Base-by-base conservation (phyloP, 2,888 invertebrate genomes). In the Dasypolia templi region DNA sequence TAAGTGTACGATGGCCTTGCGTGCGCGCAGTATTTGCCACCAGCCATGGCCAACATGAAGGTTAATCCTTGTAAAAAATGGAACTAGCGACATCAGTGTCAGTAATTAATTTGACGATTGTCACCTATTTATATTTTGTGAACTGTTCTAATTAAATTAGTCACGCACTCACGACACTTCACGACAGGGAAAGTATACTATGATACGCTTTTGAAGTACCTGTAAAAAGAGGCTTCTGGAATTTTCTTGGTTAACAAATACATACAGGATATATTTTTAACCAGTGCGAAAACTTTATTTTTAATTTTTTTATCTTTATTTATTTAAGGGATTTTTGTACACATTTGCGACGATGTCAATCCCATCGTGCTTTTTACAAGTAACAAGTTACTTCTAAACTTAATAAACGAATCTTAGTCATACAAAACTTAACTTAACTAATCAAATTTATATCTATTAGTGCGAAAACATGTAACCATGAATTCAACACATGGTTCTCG, bases 11-110 rank as follows among this genome's bases (percentile, higher is more conserved):
- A 39, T 42, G 81, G 71, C 82, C 82, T 84, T 84, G 85, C 77
- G 81, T 71, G 35, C 72, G 69, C 83, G 68, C 75, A 75, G 66
- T 65, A 69, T 62, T 81, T 76, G 72, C 78, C 86, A 87, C 63
- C 22, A 75, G 19, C 77, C 75, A 75, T 77, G 84, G 86, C 66
- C 77, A 71, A 35, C 32, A 73, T 67, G 83, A 87, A 87, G 86
- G 86, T 80, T 81, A 72, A 71, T 80, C 77, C 75, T 79, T 77
- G 69, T 78, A 84, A 86, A 85, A 86, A 87, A 77, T 35, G 5
- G 49, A 65, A 58, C 62, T 68, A 59, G 68, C 32, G 32, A n/a
- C 55, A 72, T 72, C 59, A 77, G 66, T 78, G 75, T 67, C 74
- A 69, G 55, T 59, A 79, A 79, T 79, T 82, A 81, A 75, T 79